Percentiles rank a stretch among this genome's conserved stretches.
Conservation (phyloP, 64 coral and sea anemone genomes). For the Stichodactyla mertensii region DNA sequence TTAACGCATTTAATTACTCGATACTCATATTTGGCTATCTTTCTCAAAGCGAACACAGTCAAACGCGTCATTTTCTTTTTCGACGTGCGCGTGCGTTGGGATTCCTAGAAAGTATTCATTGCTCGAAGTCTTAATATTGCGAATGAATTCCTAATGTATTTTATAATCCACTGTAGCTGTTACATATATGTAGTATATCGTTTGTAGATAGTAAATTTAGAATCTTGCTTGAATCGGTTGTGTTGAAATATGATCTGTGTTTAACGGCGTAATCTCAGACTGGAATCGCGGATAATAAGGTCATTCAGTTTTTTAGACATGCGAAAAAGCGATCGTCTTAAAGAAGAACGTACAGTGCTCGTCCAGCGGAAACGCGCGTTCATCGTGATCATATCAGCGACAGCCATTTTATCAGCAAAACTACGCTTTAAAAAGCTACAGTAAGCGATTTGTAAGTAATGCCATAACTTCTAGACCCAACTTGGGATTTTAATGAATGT, state of each 20-base stretch:
- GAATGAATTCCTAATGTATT: not conserved
- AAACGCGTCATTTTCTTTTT: not conserved
- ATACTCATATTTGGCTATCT: not conserved
- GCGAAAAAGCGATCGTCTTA: not conserved
- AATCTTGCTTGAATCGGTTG: not conserved
- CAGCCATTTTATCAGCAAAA: not conserved
- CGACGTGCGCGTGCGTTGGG: not conserved
- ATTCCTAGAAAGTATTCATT: not conserved
- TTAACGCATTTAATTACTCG: not conserved
- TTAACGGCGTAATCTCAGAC: not conserved
- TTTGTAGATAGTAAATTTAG: not conserved
- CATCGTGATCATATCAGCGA: not conserved
- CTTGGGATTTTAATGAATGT: not conserved
- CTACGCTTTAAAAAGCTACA: not conserved
- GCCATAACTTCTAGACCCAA: not conserved
- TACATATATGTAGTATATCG: not conserved
- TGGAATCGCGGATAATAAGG: not conserved
- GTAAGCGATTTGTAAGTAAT: not conserved
- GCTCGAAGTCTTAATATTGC: not conserved
- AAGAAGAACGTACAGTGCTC: not conserved
- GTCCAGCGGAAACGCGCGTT: not conserved
- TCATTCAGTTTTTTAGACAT: not conserved
- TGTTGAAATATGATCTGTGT: conserved; percentile 9
- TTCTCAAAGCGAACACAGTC: not conserved
- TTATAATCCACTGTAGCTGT: not conserved